Conservation (phyloP, 1,140 invertebrate species). For the Lepidostoma basale region DNA sequence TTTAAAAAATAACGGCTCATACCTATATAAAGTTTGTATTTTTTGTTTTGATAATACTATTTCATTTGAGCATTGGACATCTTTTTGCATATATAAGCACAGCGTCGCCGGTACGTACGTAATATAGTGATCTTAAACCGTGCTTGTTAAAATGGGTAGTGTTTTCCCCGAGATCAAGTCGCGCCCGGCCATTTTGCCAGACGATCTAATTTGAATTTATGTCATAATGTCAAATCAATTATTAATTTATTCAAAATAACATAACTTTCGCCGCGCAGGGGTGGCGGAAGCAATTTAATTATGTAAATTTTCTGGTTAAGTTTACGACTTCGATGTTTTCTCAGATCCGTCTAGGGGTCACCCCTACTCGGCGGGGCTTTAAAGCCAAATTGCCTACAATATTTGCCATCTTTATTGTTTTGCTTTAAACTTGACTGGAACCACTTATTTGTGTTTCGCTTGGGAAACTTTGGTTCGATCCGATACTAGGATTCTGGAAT, state of each 20-base stretch:
- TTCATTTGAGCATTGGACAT: no score
- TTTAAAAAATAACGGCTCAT: no score
- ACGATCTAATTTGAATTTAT: slow-evolving; percentile 2
- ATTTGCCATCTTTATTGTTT: slow-evolving; percentile 22
- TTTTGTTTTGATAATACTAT: no score
- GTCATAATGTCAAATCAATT: slow-evolving; percentile 26
- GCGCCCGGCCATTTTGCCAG: no score
- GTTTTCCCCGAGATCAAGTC: no score
- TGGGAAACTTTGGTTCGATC: background rate
- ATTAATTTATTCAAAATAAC: slow-evolving; percentile 26
- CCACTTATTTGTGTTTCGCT: slow-evolving; percentile 19
- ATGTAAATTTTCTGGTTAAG: slow-evolving; percentile 3
- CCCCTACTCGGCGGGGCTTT: background rate
- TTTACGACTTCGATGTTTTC: slow-evolving; percentile 26
- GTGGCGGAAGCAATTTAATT: slow-evolving; percentile 23
- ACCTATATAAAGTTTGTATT: no score
- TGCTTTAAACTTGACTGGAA: slow-evolving; percentile 22
- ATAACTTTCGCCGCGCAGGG: slow-evolving; percentile 8
- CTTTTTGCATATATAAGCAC: no score
- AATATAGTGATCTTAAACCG: no score
- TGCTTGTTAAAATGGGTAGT: no score
- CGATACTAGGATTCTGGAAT: no score
- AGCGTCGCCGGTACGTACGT: no score
- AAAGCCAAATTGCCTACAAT: slow-evolving; percentile 25
- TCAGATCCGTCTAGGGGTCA: background rate